Base-by-base conservation (phyloP, 2,113 vertebrate species). In the Pogonocichla stellata region DNA sequence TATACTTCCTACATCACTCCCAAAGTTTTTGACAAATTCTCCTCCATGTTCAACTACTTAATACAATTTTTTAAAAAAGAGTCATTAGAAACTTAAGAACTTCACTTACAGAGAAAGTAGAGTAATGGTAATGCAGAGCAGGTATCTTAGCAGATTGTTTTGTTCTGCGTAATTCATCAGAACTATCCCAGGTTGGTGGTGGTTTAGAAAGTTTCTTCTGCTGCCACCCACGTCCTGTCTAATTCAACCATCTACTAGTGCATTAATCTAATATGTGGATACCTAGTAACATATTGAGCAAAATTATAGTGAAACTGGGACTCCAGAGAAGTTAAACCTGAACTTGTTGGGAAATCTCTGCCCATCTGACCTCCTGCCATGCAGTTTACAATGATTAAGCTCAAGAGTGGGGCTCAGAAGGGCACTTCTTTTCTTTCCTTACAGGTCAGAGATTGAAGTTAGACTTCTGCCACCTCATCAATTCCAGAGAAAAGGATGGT, bases 401-500 rank as follows among this genome's bases (percentile, higher is more conserved):
- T 43, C 29, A 45, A 45, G 12, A 51, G 16, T 28, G 45, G 16
- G 40, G 33, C 66, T 61, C 74, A 80, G 25, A 42, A 64, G 11
- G 7, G 6, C 33, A 24, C 28, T 51, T 22, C 19, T 29, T 17
- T 17, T 45, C 28, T 69, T 73, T n/a, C 47, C 7, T 34, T 57
- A 40, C 13, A n/a, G 25, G 5, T 33, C 36, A 58, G 28, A 86
- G 57, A 33, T 1, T 50, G 26, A 8, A 77, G 36, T 10, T 40
- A 8, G 0, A 0, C 38, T 58, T 64, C n/a, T 33, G 14, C 3
- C 50, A 29, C 38, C 43, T 61, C 0, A 0, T 33, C 54, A 61
- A 20, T 34, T 87, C 60, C 66, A 31, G 26, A 67, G 18, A 85
- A 79, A 10, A 34, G 17, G 15, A 28, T 25, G 6, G 10, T 43